Evolutionary conservation across 2,888 invertebrate genomes (phyloP).

Genomic region (Epinotia demarniana): DNA sequence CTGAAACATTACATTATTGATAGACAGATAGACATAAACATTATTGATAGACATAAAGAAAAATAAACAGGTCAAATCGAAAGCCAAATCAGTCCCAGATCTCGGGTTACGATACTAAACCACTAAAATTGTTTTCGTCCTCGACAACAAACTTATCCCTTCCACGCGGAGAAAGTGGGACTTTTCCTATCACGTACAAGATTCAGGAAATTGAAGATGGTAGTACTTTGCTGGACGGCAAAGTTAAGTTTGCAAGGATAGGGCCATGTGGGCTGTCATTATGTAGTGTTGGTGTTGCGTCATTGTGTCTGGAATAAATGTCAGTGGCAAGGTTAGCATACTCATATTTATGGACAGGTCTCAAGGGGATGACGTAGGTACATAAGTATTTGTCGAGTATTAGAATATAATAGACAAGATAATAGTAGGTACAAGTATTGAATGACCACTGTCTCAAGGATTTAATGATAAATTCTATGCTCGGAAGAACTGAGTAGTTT

Average conservation of each 20-base stretch:
- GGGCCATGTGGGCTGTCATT: conserved; percentile 9
- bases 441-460: not conserved
- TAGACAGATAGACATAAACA: not conserved
- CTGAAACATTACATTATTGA: no score
- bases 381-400: not conserved
- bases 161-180: not conserved
- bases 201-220: not conserved
- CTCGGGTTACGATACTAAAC: not conserved
- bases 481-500: not conserved
- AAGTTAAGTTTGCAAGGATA: not conserved
- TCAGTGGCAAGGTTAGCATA: conserved; percentile 11
- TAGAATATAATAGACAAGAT: not conserved
- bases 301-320: conserved; percentile 6
- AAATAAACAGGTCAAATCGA: not conserved
- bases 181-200: not conserved
- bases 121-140: not conserved
- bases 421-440: no score
- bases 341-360: conserved; percentile 5
- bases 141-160: not conserved
- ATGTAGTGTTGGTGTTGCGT: not conserved
- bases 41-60: not conserved
- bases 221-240: not conserved
- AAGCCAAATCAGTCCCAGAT: conserved; percentile 1
- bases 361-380: not conserved
- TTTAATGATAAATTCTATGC: not conserved